phyloP scores from a whole-genome alignment of 2,113 vertebrate species.

The Actenoides lindsayi region DNA sequence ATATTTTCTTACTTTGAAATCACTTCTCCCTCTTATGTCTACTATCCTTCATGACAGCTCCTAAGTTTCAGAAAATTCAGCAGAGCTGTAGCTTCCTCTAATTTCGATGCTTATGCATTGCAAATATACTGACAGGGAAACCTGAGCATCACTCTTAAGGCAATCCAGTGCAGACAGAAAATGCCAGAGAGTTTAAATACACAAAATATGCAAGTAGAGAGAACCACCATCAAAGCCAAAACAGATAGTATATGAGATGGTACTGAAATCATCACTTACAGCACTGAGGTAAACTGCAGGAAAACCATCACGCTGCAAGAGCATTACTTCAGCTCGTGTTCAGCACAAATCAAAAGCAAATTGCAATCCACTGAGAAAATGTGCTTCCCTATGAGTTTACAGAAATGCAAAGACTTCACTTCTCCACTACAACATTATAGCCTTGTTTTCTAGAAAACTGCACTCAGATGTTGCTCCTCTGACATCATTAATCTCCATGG shows the following conservation, averaged over 20 bases:
- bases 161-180: not conserved
- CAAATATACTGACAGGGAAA: not conserved
- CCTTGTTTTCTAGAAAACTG: constrained; percentile 59
- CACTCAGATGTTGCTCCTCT: constrained; percentile 70
- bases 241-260: not conserved
- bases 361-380: not conserved
- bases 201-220: not conserved
- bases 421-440: constrained; percentile 20
- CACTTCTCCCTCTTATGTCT: not conserved
- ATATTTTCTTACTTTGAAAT: not conserved
- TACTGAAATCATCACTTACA: not conserved
- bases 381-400: not conserved
- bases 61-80: not conserved
- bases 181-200: not conserved
- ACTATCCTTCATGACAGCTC: not conserved
- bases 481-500: constrained; percentile 76
- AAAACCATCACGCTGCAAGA: not conserved
- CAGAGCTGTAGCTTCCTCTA: not conserved
- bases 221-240: not conserved
- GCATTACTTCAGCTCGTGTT: not conserved
- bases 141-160: not conserved
- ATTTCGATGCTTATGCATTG: not conserved
- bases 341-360: not conserved
- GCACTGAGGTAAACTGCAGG: not conserved
- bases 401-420: constrained; percentile 26